Conservation (phyloP, 1,140 invertebrate genomes). For the Macrocentrus cingulum region DNA sequence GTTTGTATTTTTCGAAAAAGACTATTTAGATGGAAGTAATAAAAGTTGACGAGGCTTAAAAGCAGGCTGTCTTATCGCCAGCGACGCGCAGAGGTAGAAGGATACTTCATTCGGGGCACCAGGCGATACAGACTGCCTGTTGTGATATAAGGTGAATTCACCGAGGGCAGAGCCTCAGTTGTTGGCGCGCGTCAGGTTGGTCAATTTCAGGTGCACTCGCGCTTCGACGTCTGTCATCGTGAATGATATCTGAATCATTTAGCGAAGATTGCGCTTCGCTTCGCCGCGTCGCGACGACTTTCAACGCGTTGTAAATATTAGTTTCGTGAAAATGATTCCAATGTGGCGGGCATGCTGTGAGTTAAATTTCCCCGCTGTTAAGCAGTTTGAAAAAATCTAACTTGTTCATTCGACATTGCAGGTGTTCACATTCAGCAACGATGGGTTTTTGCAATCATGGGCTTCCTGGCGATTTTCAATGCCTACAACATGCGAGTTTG, state of each 20-base stretch:
- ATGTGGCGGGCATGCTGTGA: constrained; percentile 43
- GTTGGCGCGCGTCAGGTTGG: constrained; percentile 19
- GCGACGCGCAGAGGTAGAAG: neutral
- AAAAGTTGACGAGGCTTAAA: no score
- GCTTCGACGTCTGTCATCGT: neutral
- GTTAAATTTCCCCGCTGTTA: no score
- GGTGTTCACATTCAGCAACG: constrained; percentile 61
- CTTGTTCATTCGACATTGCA: no score
- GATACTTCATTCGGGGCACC: neutral
- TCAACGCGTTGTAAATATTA: neutral
- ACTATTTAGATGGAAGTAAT: no score
- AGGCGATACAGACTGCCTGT: constrained; percentile 6
- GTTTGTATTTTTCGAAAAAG: no score
- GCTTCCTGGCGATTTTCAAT: constrained; percentile 81
- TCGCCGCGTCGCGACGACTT: neutral
- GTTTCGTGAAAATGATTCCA: constrained; percentile 31
- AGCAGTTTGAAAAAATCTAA: no score
- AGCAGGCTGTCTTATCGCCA: constrained; percentile 23
- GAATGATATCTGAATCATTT: constrained; percentile 1
- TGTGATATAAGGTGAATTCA: constrained; percentile 39
- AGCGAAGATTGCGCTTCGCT: neutral
- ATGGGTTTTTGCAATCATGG: constrained; percentile 80
- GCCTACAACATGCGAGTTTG: constrained; percentile 88
- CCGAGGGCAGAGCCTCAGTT: constrained; percentile 36
- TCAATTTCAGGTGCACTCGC: neutral